These are phyloP conservation scores for Melanotaenia parkinsoni DNA, from an alignment of 2,797 vertebrate genomes.

Conservation along the genomic window DNA sequence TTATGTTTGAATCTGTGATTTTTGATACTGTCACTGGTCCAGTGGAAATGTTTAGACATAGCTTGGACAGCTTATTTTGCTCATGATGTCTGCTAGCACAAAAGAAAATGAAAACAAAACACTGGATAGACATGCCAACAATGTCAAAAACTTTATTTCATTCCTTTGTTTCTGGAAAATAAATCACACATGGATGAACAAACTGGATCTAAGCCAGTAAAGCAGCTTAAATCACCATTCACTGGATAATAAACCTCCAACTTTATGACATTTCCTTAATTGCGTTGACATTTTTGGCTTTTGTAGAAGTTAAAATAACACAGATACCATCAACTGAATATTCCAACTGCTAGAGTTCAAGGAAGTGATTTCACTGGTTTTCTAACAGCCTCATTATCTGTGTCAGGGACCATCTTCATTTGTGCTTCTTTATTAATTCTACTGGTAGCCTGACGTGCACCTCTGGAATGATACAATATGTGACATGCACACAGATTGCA, in stretches of 20 bases:
- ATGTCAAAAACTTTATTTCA: conserved; percentile 3
- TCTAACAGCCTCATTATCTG: background rate
- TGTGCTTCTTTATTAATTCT: background rate
- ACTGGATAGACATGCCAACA: background rate
- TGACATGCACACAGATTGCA: too few relatives aligned
- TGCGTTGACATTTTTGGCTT: background rate
- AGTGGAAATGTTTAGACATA: conserved; percentile 15
- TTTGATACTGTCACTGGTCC: conserved; percentile 8
- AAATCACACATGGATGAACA: background rate
- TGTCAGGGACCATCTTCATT: background rate
- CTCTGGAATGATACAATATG: background rate
- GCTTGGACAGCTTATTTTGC: conserved; percentile 15
- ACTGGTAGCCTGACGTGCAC: background rate
- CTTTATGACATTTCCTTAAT: background rate
- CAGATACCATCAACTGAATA: background rate
- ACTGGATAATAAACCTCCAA: background rate
- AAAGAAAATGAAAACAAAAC: background rate
- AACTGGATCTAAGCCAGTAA: background rate
- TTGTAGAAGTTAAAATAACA: conserved; percentile 8
- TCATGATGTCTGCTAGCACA: background rate
- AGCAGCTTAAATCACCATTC: background rate
- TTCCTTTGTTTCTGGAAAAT: background rate
- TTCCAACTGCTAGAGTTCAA: background rate
- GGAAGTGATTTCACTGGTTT: background rate
- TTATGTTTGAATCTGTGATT: conserved; percentile 22